Evolutionary conservation across 2,113 vertebrate species (phyloP).

Genomic region (Coryphaenoides rupestris): DNA sequence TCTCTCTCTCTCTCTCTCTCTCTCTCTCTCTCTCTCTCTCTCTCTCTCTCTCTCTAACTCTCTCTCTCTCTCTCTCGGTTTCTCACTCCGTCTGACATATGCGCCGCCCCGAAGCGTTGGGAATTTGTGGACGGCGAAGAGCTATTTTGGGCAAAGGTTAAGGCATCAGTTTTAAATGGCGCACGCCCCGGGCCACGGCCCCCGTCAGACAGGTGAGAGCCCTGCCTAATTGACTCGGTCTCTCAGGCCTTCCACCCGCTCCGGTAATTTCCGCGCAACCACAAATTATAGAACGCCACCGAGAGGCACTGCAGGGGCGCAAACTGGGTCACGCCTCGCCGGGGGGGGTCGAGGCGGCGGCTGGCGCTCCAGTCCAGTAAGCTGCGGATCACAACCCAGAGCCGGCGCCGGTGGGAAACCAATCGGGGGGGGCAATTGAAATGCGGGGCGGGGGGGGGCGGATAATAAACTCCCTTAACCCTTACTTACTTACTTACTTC

Average conservation of each 20-base stretch:
- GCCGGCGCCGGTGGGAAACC: too few relatives aligned
- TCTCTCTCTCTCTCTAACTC: too few relatives aligned
- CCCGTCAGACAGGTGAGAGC: slow-evolving; percentile 40
- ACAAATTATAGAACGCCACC: slow-evolving; percentile 52
- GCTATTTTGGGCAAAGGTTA: slow-evolving; percentile 9
- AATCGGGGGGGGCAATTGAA: too few relatives aligned
- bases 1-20: too few relatives aligned
- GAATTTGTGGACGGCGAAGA: slow-evolving; percentile 12
- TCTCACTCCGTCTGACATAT: background rate
- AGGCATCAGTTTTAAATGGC: slow-evolving; percentile 22
- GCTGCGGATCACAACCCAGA: slow-evolving; percentile 27
- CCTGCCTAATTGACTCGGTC: slow-evolving; percentile 47
- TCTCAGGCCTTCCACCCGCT: slow-evolving; percentile 46
- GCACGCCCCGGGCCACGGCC: slow-evolving; percentile 8
- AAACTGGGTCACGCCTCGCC: slow-evolving; percentile 59
- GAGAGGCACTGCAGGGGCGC: slow-evolving; percentile 47
- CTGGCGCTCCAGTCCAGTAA: slow-evolving; percentile 11
- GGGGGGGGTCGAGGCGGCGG: slow-evolving; percentile 40
- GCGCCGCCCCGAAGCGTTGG: slow-evolving; percentile 4
- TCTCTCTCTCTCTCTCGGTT: background rate
- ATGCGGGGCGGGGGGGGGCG: too few relatives aligned
- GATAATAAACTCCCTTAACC: too few relatives aligned
- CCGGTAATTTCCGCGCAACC: slow-evolving; percentile 58
- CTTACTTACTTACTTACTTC: too few relatives aligned
- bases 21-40: too few relatives aligned